These are phyloP conservation scores for Holcopasites calliopsidis DNA, from an alignment of 1,140 invertebrate species.

Conservation along the genomic window DNA sequence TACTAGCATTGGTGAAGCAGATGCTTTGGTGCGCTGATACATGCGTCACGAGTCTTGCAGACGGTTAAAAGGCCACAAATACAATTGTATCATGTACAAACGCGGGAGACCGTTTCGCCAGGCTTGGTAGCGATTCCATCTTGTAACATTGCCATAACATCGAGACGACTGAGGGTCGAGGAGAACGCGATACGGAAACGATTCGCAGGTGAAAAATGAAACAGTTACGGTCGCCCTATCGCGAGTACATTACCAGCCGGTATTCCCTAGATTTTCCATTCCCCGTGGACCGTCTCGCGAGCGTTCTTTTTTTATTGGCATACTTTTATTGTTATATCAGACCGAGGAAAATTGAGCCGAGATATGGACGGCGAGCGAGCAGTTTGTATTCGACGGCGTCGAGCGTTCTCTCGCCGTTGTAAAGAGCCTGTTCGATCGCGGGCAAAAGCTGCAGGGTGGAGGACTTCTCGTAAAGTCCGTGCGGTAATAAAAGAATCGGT, in stretches of 20 bases:
- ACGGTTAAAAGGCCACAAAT: too few relatives aligned
- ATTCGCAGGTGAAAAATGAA: conserved; percentile 2
- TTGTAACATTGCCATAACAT: too few relatives aligned
- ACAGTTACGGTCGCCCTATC: background rate
- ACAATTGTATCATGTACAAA: too few relatives aligned
- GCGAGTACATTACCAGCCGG: background rate
- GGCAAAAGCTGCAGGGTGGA: background rate
- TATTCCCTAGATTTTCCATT: conserved; percentile 7
- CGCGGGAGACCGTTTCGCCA: too few relatives aligned
- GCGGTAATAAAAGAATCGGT: conserved; percentile 25
- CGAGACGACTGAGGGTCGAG: background rate
- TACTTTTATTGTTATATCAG: conserved; percentile 31
- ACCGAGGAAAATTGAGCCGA: conserved; percentile 2
- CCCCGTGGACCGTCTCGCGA: background rate
- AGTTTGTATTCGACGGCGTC: conserved; percentile 28
- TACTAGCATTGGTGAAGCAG: too few relatives aligned
- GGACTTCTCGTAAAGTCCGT: conserved; percentile 17
- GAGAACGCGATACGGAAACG: background rate
- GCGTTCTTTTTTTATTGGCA: background rate
- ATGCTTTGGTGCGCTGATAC: too few relatives aligned
- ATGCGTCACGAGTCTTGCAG: too few relatives aligned
- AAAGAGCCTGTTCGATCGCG: conserved; percentile 36
- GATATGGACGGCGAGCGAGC: background rate
- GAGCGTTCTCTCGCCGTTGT: background rate
- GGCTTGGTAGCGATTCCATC: too few relatives aligned